Base-by-base conservation (phyloP, 2,888 invertebrate genomes). In the Tetramorium bicarinatum region DNA sequence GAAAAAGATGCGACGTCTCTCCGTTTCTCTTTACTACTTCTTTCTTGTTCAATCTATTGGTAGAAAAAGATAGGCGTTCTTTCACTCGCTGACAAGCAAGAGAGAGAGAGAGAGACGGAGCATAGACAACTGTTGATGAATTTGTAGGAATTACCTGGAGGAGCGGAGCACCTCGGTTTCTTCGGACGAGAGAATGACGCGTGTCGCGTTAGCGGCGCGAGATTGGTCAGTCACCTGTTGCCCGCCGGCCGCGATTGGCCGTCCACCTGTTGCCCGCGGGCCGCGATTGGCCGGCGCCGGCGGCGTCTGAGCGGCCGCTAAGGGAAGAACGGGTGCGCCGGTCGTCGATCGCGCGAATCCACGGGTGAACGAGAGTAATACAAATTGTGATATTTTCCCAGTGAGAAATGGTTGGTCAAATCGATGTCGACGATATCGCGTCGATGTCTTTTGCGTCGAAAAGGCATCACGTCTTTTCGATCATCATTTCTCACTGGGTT, bases 151-250 rank as follows among this genome's bases (percentile, higher is more conserved):
- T 34, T 88, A 85, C 84, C 84, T 83, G 85, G 56, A 61, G 85
- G 74, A 88, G 72, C 81, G 52, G 83, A 85, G 83, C 62, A 88
- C 88, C 88, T 89, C 87, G 81, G 80, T 87, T 67, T 62, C 41
- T 44, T 15, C 86, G 71, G 56, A 87, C 72, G 80, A 89, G 81
- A 89, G 79, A 75, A 62, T 79, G 85, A 67, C 79, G 85, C 29
- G 54, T 76, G 62, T 80, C 56, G 75, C 41, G 86, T 75, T 61
- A 25, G 1, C 38, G 47, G 54, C n/a, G 62, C 67, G 54, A 69
- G 87, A 94, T 94, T 94, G 94, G 94, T 85, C 90, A 89, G 83
- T 92, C 94, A 94, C 94, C 94, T 94, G 94, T 94, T 94, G 93
- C 93, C 87, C 82, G 82, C 72, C 76, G 76, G 74, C 87, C 41